phyloP scores from a whole-genome alignment of 2,113 vertebrate species.

The Nettapus auritus region DNA sequence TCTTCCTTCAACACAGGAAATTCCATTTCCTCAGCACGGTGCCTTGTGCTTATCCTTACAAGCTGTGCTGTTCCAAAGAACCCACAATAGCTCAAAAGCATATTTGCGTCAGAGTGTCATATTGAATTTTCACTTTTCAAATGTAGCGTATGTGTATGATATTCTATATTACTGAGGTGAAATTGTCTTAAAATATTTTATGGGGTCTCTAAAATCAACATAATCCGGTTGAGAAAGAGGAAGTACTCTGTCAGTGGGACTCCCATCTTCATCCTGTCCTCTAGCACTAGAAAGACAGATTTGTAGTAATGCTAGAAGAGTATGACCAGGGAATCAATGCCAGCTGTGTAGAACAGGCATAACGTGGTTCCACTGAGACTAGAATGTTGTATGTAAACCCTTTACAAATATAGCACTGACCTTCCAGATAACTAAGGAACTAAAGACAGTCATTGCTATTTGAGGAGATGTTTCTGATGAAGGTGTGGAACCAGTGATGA shows the following conservation, averaged over 20 bases:
- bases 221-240: background rate
- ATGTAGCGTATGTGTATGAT: background rate
- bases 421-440: background rate
- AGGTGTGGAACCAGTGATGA: background rate
- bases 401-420: background rate
- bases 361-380: background rate
- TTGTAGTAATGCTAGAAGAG: background rate
- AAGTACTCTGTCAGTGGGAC: background rate
- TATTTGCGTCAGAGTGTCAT: background rate
- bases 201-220: background rate
- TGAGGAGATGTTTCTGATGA: background rate
- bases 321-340: background rate
- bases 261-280: background rate
- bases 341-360: background rate
- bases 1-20: constrained; percentile 54
- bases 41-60: constrained; percentile 27
- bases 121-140: background rate
- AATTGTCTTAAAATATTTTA: background rate
- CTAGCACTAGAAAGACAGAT: background rate
- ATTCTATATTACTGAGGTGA: background rate
- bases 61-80: constrained; percentile 39
- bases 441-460: background rate
- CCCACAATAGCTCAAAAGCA: constrained; percentile 21
- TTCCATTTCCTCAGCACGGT: constrained; percentile 11
- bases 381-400: background rate